Evolutionary conservation across 2,113 vertebrate genomes (phyloP).

Genomic region (Brienomyrus longianalis): DNA sequence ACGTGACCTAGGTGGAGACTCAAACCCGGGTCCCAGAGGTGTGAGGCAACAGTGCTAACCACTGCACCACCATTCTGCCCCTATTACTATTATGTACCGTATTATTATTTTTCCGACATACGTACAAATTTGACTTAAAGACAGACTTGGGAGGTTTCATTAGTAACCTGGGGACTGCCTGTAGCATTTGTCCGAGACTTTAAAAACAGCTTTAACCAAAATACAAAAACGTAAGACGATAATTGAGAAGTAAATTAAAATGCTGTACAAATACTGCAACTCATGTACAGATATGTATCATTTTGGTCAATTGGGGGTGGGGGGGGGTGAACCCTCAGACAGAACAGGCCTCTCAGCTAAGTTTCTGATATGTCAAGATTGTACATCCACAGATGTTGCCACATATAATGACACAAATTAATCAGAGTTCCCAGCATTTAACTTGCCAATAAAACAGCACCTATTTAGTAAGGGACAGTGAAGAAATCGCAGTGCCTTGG

Average conservation of each 20-base stretch:
- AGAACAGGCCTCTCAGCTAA: not conserved
- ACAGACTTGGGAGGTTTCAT: not conserved
- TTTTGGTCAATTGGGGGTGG: not conserved
- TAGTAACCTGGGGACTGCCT: not conserved
- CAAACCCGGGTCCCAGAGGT: too few relatives aligned
- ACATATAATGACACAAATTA: not conserved
- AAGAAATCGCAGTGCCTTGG: not conserved
- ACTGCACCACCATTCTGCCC: too few relatives aligned
- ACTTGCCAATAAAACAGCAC: not conserved
- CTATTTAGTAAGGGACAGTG: not conserved
- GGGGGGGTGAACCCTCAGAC: not conserved
- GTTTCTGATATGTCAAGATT: not conserved
- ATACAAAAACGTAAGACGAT: not conserved
- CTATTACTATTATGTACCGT: not conserved
- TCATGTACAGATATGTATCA: not conserved
- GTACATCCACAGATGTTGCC: not conserved
- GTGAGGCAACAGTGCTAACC: too few relatives aligned
- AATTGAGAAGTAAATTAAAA: not conserved
- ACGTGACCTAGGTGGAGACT: too few relatives aligned
- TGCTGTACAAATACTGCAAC: not conserved
- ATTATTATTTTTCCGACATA: not conserved
- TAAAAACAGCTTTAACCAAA: not conserved
- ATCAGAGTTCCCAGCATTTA: not conserved
- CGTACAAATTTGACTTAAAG: not conserved
- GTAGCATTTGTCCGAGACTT: not conserved